Percentiles rank a stretch among this genome's conserved stretches.
These are phyloP conservation scores for Calliphora vomitoria DNA, from an alignment of 2,888 invertebrate species.

Conservation along the genomic window DNA sequence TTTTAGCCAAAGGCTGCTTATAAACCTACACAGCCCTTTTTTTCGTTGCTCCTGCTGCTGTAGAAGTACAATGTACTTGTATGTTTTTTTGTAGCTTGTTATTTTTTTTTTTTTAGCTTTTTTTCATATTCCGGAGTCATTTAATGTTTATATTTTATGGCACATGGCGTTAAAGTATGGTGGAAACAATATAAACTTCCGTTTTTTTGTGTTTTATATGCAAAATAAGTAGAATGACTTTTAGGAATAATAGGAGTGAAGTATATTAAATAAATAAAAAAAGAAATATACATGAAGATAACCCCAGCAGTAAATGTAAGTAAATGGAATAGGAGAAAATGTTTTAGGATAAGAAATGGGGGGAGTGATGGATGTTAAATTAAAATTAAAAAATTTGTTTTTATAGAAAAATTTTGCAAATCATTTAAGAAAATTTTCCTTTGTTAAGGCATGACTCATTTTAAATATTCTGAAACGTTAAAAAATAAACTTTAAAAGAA, in stretches of 20 bases:
- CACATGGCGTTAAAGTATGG: constrained; percentile 39
- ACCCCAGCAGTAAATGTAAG: not conserved
- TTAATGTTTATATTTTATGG: constrained; percentile 50
- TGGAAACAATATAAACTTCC: constrained; percentile 43
- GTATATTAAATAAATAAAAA: not conserved
- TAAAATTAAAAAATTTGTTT: no score
- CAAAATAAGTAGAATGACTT: constrained; percentile 7
- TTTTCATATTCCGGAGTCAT: constrained; percentile 12
- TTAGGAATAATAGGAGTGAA: not conserved
- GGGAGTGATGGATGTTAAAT: no score
- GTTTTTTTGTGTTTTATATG: constrained; percentile 6
- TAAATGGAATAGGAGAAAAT: not conserved
- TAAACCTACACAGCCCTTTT: constrained; percentile 48
- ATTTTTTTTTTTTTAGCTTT: not conserved
- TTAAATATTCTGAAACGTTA: no score
- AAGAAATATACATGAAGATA: not conserved
- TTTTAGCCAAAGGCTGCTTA: constrained; percentile 47
- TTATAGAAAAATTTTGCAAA: no score
- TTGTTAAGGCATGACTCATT: no score
- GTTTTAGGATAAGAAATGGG: no score
- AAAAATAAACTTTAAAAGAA: no score
- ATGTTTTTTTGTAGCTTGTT: not conserved
- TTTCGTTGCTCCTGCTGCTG: not conserved
- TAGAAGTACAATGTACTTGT: constrained; percentile 20
- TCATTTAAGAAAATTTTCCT: no score